Evolutionary conservation across 2,113 vertebrate species (phyloP), one percentile per base, ranked within the genome.

Genomic region (Oceanodroma tethys): DNA sequence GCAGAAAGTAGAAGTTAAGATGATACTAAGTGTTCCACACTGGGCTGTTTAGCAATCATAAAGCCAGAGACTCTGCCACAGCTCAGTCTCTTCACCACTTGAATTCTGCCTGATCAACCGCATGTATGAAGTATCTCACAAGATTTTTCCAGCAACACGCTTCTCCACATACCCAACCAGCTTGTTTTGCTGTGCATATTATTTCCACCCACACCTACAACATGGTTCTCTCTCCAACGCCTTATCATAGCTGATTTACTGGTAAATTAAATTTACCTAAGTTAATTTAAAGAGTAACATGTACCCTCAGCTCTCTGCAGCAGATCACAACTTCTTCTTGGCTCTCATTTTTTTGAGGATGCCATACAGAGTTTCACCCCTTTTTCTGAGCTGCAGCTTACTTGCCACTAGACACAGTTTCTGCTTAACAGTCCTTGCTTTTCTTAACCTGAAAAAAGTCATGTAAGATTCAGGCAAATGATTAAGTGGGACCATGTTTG

Each of bases 131-230:
- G 56, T 27, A 38, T 53, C 47, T 95, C 60, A 59, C 26, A 67
- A 87, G 45, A 89, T 70, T 89, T 89, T 71, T 81, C 68, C 68
- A 84, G 73, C 75, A 84, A 55, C 38, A 79, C 1, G 0, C 56
- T 82, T 93, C 73, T 84, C 52, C 43, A 67, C 47, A 86, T 70
- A 92, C n/a, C 20, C 25, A 81, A 74, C 25, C 68, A 88, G 45
- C 42, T 90, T 90, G 75, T 70, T 93, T 56, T 87, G 36, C 78
- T 82, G 43, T 29, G 62, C n/a, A 63, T 66, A 56, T 85, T 96
- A 74, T 75, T 91, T 60, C 73, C 81, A 96, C 73, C 78, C 92
- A 95, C 81, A 92, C n/a, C 78, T 88, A 74, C 58, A 95, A 86
- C 59, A 52, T 32, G 30, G 48, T 92, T 92, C 45, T 58, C 40